Evolutionary conservation across 2,113 vertebrate species (phyloP).

Genomic region (Neomonachus schauinslandi): DNA sequence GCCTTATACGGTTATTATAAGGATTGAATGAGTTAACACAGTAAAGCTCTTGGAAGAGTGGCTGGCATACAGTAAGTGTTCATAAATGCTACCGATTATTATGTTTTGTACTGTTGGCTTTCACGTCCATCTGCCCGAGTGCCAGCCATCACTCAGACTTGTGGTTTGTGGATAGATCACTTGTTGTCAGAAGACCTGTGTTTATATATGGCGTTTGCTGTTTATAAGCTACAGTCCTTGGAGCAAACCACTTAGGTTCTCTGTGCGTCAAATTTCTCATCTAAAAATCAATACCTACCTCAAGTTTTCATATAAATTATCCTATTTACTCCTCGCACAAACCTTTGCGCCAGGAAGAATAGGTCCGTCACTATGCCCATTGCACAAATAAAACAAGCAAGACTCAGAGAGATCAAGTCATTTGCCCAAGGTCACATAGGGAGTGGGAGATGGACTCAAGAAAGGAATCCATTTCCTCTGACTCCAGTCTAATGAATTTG

Average conservation of each 20-base stretch:
- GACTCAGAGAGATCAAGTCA: neutral
- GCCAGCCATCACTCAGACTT: neutral
- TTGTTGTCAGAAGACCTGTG: neutral
- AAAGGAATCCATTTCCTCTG: neutral
- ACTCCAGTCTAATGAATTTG: neutral
- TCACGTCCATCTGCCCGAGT: neutral
- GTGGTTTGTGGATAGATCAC: neutral
- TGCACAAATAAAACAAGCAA: neutral
- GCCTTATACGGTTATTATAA: neutral
- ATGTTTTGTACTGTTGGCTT: neutral
- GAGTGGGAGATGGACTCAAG: neutral
- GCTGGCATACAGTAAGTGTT: neutral
- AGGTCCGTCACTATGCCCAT: neutral
- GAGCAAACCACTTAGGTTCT: conserved; percentile 33
- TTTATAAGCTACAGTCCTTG: neutral
- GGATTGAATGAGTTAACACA: neutral
- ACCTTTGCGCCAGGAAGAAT: neutral
- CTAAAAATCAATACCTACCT: conserved; percentile 69
- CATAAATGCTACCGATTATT: neutral
- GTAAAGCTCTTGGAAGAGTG: neutral
- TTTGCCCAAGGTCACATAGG: neutral
- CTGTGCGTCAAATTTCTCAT: conserved; percentile 66
- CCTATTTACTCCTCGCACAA: neutral
- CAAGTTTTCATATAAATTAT: conserved; percentile 74
- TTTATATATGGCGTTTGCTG: neutral